Conservation (phyloP, 2,888 invertebrate species). For the Gnatocerus cornutus region DNA sequence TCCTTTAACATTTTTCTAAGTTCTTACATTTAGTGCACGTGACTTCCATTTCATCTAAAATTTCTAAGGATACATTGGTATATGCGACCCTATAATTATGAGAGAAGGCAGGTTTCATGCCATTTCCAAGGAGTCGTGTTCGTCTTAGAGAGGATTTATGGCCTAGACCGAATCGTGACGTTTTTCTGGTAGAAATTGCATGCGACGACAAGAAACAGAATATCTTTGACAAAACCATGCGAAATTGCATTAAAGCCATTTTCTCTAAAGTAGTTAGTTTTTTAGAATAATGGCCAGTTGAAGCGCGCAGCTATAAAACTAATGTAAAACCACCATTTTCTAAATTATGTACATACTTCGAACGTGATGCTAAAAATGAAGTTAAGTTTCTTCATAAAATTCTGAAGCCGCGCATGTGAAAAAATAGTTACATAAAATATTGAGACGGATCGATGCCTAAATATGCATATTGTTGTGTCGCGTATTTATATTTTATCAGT, state of each 20-base stretch:
- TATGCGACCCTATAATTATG: constrained; percentile 26
- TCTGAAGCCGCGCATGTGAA: background rate
- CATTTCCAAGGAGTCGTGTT: constrained; percentile 28
- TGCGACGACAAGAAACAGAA: constrained; percentile 28
- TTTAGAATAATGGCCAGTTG: constrained; percentile 1
- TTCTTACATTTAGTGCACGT: constrained; percentile 11
- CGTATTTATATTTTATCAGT: constrained; percentile 7
- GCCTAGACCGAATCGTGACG: constrained; percentile 30
- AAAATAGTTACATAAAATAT: constrained; percentile 5
- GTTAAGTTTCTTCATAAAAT: background rate
- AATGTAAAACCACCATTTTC: background rate
- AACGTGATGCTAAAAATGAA: constrained; percentile 3
- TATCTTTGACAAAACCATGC: constrained; percentile 19
- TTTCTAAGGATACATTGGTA: constrained; percentile 10
- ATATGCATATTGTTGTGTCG: background rate
- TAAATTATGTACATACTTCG: background rate
- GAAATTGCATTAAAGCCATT: constrained; percentile 3
- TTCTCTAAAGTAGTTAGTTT: constrained; percentile 5
- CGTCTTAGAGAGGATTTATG: constrained; percentile 26
- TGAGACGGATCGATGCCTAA: constrained; percentile 7
- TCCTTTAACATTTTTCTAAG: background rate
- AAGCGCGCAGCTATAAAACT: background rate
- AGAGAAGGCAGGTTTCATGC: constrained; percentile 26
- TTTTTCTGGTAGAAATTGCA: constrained; percentile 27
- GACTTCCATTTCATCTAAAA: constrained; percentile 15